Conservation (phyloP, 2,113 vertebrate genomes). For the Coryphaenoides rupestris region DNA sequence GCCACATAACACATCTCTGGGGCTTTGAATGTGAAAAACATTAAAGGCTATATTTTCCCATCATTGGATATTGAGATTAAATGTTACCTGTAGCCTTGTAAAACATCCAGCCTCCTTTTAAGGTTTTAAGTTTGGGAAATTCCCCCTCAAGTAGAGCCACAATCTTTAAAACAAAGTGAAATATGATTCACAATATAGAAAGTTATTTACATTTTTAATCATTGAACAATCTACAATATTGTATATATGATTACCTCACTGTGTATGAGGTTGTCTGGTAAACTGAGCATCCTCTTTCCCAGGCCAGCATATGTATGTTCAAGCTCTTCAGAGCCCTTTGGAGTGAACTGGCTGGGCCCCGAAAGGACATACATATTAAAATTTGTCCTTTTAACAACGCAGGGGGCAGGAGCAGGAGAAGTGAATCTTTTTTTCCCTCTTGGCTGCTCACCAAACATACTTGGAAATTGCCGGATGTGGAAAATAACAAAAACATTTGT, state of each 20-base stretch:
- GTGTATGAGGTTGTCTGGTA: background rate
- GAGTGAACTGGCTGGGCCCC: background rate
- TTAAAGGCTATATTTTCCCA: no score
- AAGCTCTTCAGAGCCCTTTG: conserved; percentile 1
- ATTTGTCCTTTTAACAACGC: no score
- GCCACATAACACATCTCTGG: no score
- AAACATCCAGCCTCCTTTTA: conserved; percentile 3
- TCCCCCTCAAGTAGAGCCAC: background rate
- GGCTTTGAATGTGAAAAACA: no score
- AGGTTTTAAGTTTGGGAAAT: background rate
- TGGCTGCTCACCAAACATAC: background rate
- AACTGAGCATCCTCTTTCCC: background rate
- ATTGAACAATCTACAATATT: background rate
- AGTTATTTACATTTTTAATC: background rate
- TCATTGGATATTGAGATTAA: background rate
- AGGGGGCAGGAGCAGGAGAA: no score
- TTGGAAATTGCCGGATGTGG: background rate
- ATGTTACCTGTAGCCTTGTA: conserved; percentile 2
- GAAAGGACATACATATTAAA: conserved; percentile 1
- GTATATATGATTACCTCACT: background rate
- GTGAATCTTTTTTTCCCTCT: no score
- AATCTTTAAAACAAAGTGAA: no score
- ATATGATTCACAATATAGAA: background rate
- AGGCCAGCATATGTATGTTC: background rate
- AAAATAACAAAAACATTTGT: no score